These are phyloP conservation scores for Meles meles DNA, from an alignment of 2,113 vertebrate species.

Conservation along the genomic window DNA sequence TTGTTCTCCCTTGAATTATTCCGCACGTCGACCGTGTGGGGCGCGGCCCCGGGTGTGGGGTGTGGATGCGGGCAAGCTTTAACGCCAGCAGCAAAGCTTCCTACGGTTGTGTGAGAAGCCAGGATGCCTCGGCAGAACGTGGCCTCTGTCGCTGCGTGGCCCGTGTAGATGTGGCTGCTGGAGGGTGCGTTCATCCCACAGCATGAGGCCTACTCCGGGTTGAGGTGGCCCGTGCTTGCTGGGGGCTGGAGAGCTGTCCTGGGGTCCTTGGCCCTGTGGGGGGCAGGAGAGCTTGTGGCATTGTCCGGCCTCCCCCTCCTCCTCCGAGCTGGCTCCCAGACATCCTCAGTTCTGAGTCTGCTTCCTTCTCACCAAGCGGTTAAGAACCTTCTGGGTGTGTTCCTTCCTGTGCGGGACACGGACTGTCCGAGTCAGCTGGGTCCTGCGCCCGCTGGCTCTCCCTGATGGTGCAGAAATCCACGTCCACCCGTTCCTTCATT, in stretches of 20 bases:
- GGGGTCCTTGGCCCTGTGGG: neutral
- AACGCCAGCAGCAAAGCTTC: slow-evolving; percentile 19
- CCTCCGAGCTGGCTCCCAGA: neutral
- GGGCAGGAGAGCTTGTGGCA: neutral
- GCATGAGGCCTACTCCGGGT: accelerated
- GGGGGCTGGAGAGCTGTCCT: neutral
- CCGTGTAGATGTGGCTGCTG: neutral
- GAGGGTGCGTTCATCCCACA: neutral
- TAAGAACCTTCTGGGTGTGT: neutral
- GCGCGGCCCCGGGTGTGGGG: neutral
- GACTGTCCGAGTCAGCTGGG: accelerated
- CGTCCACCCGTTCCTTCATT: accelerated
- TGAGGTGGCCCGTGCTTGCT: too few relatives aligned
- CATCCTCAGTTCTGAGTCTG: neutral
- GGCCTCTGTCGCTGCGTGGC: neutral
- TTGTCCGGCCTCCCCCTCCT: accelerated
- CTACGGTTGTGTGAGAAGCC: slow-evolving; percentile 7
- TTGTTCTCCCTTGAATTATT: neutral
- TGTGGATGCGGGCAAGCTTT: slow-evolving; percentile 9
- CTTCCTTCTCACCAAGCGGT: neutral
- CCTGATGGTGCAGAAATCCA: accelerated
- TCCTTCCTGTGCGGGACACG: neutral
- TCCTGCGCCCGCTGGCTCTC: accelerated
- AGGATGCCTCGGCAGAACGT: neutral
- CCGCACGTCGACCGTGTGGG: accelerated